phyloP scores from a whole-genome alignment of 2,888 invertebrate species.

The Cerastis rubricosa region DNA sequence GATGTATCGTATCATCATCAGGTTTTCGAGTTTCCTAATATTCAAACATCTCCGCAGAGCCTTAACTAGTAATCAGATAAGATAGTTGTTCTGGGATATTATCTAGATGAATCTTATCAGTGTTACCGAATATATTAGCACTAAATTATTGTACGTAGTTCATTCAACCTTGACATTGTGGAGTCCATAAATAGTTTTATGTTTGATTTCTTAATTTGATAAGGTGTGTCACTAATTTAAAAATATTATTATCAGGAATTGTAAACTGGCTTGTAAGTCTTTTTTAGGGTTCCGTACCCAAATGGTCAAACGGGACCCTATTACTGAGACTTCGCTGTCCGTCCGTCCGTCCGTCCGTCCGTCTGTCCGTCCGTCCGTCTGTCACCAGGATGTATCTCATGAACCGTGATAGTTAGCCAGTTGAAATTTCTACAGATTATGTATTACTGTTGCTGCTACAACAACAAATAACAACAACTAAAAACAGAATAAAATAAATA shows the following conservation, averaged over 20 bases:
- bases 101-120: slow-evolving; percentile 27
- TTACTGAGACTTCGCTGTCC: too few relatives aligned
- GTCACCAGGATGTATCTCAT: too few relatives aligned
- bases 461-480: too few relatives aligned
- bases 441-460: too few relatives aligned
- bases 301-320: too few relatives aligned
- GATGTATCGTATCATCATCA: neutral
- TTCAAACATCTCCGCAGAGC: slow-evolving; percentile 6
- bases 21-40: neutral
- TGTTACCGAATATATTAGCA: slow-evolving; percentile 35
- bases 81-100: slow-evolving; percentile 4
- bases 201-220: slow-evolving; percentile 37
- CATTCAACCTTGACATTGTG: slow-evolving; percentile 20
- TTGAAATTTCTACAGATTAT: too few relatives aligned
- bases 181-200: neutral
- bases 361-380: too few relatives aligned
- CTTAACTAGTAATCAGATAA: slow-evolving; percentile 40
- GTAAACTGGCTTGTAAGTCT: neutral
- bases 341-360: too few relatives aligned
- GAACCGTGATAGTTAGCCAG: too few relatives aligned
- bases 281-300: too few relatives aligned
- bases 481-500: too few relatives aligned
- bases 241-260: neutral
- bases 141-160: neutral
- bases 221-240: neutral